Evolutionary conservation across 2,888 invertebrate genomes (phyloP).

Genomic region (Orchestes rusci): DNA sequence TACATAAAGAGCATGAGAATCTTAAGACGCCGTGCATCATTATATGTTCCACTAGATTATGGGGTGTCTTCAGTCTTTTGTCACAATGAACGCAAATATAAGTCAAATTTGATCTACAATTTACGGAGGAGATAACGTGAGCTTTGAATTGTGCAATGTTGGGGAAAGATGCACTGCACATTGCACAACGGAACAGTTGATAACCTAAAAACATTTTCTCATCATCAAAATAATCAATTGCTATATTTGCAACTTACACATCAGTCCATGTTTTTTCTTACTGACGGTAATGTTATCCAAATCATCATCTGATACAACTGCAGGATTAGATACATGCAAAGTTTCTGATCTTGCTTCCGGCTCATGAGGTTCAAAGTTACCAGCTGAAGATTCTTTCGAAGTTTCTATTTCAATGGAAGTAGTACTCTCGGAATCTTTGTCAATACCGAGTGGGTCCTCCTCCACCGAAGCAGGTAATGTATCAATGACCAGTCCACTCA

Average conservation of each 20-base stretch:
- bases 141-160: slow-evolving; percentile 39
- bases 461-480: too few relatives aligned
- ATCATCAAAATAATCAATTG: too few relatives aligned
- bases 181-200: slow-evolving; percentile 49
- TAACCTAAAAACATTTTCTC: slow-evolving; percentile 33
- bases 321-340: too few relatives aligned
- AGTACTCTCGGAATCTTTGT: too few relatives aligned
- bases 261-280: slow-evolving; percentile 14
- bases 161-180: slow-evolving; percentile 42
- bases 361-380: too few relatives aligned
- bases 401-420: too few relatives aligned
- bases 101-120: slow-evolving; percentile 32
- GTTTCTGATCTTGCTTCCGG: too few relatives aligned
- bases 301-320: slow-evolving; percentile 25
- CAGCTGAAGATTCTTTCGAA: too few relatives aligned
- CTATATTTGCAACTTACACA: slow-evolving; percentile 10
- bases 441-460: too few relatives aligned
- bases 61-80: slow-evolving; percentile 43
- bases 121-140: slow-evolving; percentile 37
- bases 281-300: slow-evolving; percentile 10
- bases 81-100: slow-evolving; percentile 49
- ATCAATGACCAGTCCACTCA: too few relatives aligned
- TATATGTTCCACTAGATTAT: slow-evolving; percentile 51
- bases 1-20: slow-evolving; percentile 55
- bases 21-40: slow-evolving; percentile 52